phyloP scores from a whole-genome alignment of 2,797 vertebrate genomes.

The Pantherophis vulpinus region DNA sequence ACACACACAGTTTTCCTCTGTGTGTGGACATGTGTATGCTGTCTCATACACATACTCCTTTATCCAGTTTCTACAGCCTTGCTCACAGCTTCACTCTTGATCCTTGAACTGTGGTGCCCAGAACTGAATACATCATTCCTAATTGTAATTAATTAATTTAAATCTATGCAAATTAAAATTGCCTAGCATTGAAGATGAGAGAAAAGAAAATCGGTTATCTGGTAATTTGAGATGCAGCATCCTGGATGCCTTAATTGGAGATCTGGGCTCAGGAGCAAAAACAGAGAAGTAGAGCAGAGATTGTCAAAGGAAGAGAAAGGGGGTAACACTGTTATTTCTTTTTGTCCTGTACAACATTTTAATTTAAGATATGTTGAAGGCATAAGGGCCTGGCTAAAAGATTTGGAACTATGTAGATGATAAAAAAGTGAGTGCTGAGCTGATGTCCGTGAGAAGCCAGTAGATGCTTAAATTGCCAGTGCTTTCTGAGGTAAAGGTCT shows the following conservation, averaged over 20 bases:
- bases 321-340: neutral
- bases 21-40: neutral
- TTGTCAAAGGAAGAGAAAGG: neutral
- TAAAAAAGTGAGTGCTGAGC: neutral
- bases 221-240: conserved; percentile 27
- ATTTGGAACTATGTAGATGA: neutral
- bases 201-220: conserved; percentile 19
- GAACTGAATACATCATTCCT: conserved; percentile 28
- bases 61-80: neutral
- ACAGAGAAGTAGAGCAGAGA: neutral
- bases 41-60: neutral
- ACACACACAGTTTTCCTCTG: neutral
- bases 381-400: neutral
- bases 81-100: conserved; percentile 14
- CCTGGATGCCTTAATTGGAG: conserved; percentile 20
- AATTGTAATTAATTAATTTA: conserved; percentile 43
- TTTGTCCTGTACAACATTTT: neutral
- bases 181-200: conserved; percentile 21
- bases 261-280: neutral
- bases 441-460: neutral
- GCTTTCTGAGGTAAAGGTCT: neutral
- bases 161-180: conserved; percentile 40
- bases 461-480: neutral
- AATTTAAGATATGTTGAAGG: neutral
- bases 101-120: conserved; percentile 32